These are phyloP conservation scores for Lagopus muta DNA, from an alignment of 2,113 vertebrate species.

Conservation along the genomic window DNA sequence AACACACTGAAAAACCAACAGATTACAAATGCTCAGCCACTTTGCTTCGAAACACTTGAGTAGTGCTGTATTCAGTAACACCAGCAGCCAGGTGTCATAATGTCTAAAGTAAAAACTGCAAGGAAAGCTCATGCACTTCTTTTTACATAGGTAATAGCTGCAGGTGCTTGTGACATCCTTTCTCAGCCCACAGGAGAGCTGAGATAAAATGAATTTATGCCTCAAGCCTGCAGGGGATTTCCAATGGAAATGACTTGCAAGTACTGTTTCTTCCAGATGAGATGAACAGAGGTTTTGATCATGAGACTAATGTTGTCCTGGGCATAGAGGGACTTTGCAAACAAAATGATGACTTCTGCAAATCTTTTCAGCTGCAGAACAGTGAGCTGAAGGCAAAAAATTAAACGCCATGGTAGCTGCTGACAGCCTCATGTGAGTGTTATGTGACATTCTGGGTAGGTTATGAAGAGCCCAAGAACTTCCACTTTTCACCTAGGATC, in stretches of 20 bases:
- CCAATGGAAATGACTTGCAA: neutral
- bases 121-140: neutral
- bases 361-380: neutral
- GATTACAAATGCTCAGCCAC: neutral
- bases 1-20: neutral
- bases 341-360: neutral
- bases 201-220: neutral
- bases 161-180: neutral
- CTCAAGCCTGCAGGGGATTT: neutral
- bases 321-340: neutral
- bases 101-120: neutral
- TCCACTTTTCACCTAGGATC: neutral
- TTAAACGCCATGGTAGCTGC: neutral
- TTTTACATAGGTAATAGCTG: neutral
- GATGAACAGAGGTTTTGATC: neutral
- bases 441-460: neutral
- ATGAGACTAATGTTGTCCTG: neutral
- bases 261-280: neutral
- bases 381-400: neutral
- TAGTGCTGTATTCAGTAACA: neutral
- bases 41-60: neutral
- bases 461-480: neutral
- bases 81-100: neutral
- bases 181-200: neutral
- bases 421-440: too few relatives aligned